phyloP scores from a whole-genome alignment of 2,797 vertebrate species.

The Cephalopachus bancanus region DNA sequence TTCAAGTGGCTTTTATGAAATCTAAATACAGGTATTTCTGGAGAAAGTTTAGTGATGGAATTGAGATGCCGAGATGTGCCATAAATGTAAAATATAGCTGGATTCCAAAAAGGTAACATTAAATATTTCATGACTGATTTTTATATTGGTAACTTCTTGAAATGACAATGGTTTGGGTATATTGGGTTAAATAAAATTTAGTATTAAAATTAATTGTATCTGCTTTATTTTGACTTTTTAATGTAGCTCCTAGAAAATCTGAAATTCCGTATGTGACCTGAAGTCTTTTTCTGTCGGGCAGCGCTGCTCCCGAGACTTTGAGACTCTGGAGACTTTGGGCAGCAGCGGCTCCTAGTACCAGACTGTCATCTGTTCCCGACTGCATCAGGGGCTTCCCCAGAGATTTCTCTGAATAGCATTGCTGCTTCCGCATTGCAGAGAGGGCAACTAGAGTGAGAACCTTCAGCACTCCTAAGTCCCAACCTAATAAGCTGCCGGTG shows the following conservation, averaged over 20 bases:
- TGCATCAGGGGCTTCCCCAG: neutral
- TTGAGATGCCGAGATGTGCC: neutral
- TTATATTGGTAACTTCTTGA: conserved; percentile 1
- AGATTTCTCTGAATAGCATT: neutral
- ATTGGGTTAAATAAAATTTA: conserved; percentile 57
- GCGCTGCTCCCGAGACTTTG: neutral
- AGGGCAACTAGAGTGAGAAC: neutral
- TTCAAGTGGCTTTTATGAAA: conserved; percentile 48
- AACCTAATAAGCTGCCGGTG: neutral
- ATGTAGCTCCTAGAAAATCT: neutral
- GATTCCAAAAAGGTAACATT: conserved; percentile 7
- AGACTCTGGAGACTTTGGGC: neutral
- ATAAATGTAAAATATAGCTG: neutral
- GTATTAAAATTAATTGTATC: neutral
- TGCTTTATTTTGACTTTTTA: conserved; percentile 40
- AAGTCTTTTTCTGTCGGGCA: neutral
- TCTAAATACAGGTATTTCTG: conserved; percentile 29
- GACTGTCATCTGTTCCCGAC: neutral
- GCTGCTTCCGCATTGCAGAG: neutral
- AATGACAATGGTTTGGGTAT: conserved; percentile 21
- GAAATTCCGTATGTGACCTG: neutral
- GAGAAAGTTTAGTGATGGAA: conserved; percentile 26
- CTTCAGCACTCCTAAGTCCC: neutral
- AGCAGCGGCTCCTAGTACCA: neutral
- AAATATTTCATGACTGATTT: neutral